Base-by-base conservation (phyloP, 2,113 vertebrate genomes). In the Gobiocypris rarus region DNA sequence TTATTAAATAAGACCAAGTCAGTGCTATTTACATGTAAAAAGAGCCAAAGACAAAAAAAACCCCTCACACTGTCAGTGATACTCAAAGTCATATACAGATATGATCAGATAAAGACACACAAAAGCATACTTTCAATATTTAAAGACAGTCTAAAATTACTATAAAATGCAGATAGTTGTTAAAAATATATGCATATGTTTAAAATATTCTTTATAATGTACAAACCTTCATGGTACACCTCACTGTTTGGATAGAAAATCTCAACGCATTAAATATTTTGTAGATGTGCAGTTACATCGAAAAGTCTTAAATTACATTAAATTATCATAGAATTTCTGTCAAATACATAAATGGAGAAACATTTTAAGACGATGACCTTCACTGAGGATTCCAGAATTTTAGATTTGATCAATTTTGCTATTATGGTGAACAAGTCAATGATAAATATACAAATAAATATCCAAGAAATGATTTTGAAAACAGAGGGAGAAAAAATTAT, bases 161-260 rank as follows among this genome's bases (percentile, higher is more conserved):
- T 26, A 81, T 26, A 65, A 50, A 50, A 65, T 31, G 34, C 24
- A 67, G 19, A 74, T 80, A 34, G 45, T 31, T 22, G 58, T 70
- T 54, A 70, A 82, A 70, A 82, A 70, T 82, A 82, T 70, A 81
- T 52, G 61, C 26, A 69, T 56, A 50, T 34, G 43, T 67, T 80
- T 48, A 31, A 67, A 81, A 81, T 81, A 80, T 48, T 48, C 45
- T 67, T 80, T 58, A 50, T 81, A 50, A 79, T 71, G 71, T 73
- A 79, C 48, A 80, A 86, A 79, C 76, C 83, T 85, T 80, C 76
- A 50, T 84, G 24, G 41, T 74, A 17, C 67, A 78, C 75, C 48
- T 69, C 74, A 69, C 38, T 22, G 45, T 13, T 69, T 38, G 45
- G 43, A 58, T 71, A 73, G 48, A 78, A 78, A 78, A 78, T 61